Base-by-base conservation (phyloP, 2,888 invertebrate genomes). In the Odontocolon sp. region DNA sequence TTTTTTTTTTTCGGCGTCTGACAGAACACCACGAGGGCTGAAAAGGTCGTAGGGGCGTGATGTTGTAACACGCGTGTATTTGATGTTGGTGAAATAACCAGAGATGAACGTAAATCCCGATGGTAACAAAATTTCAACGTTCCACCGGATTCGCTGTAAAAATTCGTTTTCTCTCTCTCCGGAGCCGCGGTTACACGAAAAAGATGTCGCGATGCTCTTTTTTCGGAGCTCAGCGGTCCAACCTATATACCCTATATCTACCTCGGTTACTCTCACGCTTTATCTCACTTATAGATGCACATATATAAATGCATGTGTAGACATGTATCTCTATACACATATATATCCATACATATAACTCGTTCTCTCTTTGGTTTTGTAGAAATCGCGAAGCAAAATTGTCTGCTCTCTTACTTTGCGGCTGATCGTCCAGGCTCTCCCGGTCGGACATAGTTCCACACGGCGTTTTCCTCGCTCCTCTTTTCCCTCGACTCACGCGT, bases 401-500 rank as follows among this genome's bases (percentile, higher is more conserved):
- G 52, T 52, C n/a, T n/a, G n/a, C n/a, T n/a, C n/a, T 73, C 90
- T 90, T 87, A 90, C 90, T 90, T 88, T 88, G 90, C 82, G 88
- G 88, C 85, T 90, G 90, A 82, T 90, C 90, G 86, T 90, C 90
- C 85, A 89, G 88, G 85, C 90, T 90, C 85, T 90, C 90, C 83
- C 88, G 89, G 87, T 90, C 90, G 83, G 90, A 90, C 90, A 89
- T 90, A 87, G 84, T 84, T 87, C 84, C 83, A 80, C 80, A 78
- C 67, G 54, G 23, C 72, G 56, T 36, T 71, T 50, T 74, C 47
- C 54, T 68, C 56, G 61, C 50, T 54, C 52, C 54, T 57, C 45
- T 71, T 78, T 68, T 67, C 73, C 59, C 72, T 80, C 66, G 77
- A 69, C 71, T 77, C 79, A 71, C 81, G 76, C 72, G 73, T 81